Conservation (phyloP, 2,888 invertebrate species). For the Emmelina monodactyla region DNA sequence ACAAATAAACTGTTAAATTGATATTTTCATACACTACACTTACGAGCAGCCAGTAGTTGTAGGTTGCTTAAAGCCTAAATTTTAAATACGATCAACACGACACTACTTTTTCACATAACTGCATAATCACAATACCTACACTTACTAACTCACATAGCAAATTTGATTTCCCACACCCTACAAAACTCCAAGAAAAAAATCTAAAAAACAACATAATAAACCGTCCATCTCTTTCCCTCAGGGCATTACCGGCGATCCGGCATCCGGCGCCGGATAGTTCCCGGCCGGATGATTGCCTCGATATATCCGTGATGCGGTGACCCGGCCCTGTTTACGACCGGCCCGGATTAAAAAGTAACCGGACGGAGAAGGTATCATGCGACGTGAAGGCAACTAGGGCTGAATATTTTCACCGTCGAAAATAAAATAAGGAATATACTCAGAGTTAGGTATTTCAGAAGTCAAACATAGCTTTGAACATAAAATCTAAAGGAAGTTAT, state of each 20-base stretch:
- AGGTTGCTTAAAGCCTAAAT: too few relatives aligned
- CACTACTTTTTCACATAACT: too few relatives aligned
- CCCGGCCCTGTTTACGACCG: conserved; percentile 42
- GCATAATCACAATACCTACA: neutral
- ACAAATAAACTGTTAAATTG: too few relatives aligned
- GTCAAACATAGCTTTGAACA: too few relatives aligned
- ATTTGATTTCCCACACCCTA: neutral
- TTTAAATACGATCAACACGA: too few relatives aligned
- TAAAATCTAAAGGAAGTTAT: too few relatives aligned
- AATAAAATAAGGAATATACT: conserved; percentile 4
- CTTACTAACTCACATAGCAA: neutral
- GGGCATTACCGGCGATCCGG: too few relatives aligned
- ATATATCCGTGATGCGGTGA: conserved; percentile 47
- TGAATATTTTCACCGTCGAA: conserved; percentile 10
- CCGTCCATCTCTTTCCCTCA: too few relatives aligned
- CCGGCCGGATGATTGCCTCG: conserved; percentile 44
- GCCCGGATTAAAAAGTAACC: conserved; percentile 50
- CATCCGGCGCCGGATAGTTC: neutral
- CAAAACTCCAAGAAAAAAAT: neutral
- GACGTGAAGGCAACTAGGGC: conserved; percentile 15
- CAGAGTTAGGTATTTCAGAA: neutral
- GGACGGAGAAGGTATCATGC: conserved; percentile 20
- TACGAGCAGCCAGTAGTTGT: too few relatives aligned
- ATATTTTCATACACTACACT: too few relatives aligned
- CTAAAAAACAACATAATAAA: neutral